These are phyloP conservation scores for Carassius carassius DNA, from an alignment of 2,113 vertebrate species.

Conservation along the genomic window DNA sequence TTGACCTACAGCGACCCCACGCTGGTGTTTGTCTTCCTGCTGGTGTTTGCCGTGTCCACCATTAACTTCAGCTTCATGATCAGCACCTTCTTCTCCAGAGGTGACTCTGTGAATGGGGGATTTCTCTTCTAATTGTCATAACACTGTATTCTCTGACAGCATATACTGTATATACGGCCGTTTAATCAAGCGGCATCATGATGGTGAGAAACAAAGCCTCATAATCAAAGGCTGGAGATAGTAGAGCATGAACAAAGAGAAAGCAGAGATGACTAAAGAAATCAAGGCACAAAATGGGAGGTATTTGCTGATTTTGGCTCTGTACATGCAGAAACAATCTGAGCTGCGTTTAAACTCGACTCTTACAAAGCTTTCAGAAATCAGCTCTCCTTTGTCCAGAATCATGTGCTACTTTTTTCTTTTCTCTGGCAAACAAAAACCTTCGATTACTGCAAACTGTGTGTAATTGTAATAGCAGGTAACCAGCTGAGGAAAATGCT, in stretches of 20 bases:
- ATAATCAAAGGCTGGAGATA: not conserved
- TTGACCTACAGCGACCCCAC: constrained; percentile 90
- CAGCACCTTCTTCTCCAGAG: constrained; percentile 95
- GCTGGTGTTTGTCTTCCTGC: constrained; percentile 88
- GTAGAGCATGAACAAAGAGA: not conserved
- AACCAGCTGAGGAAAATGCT: not conserved
- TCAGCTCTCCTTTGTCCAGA: not conserved
- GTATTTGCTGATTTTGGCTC: not conserved
- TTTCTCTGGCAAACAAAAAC: not conserved
- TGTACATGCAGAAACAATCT: not conserved
- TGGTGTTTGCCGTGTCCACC: constrained; percentile 84
- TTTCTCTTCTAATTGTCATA: not conserved
- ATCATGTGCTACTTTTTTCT: not conserved
- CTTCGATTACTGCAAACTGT: not conserved
- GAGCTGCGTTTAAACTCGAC: not conserved
- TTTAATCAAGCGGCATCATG: not conserved
- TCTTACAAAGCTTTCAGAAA: not conserved
- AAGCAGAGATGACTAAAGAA: not conserved
- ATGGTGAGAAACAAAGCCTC: not conserved
- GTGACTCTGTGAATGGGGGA: constrained; percentile 63
- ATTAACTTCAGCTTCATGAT: constrained; percentile 99
- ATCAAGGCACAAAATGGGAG: not conserved
- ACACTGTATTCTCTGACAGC: not conserved
- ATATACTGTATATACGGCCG: not conserved
- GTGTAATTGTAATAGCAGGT: not conserved